A percentile compares a stretch with the other conserved stretches of the same genome.
Conservation (phyloP, 2,888 invertebrate genomes). For the Notodonta dromedarius region DNA sequence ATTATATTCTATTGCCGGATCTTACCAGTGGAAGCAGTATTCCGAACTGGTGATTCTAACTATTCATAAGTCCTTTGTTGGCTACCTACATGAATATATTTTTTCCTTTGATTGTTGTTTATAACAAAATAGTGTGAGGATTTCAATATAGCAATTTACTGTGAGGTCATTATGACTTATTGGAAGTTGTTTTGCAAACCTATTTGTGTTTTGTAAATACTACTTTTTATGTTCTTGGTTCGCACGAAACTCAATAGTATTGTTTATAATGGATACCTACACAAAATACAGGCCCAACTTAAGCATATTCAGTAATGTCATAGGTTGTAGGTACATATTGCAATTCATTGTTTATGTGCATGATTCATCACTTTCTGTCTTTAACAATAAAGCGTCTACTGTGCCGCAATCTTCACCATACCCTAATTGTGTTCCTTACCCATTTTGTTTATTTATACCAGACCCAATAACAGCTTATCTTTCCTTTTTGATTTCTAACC, state of each 20-base stretch:
- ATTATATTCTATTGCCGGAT: too few species aligned
- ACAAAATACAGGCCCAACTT: constrained; percentile 37
- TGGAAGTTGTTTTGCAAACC: too few species aligned
- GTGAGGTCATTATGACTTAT: too few species aligned
- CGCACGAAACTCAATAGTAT: background rate
- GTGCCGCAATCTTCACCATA: background rate
- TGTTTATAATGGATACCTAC: constrained; percentile 10
- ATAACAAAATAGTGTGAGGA: too few species aligned
- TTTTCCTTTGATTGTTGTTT: too few species aligned
- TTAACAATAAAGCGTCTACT: background rate
- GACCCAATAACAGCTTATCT: background rate
- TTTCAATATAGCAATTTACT: too few species aligned
- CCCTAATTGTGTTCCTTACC: background rate
- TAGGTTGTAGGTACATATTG: constrained; percentile 44
- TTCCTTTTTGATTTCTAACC: constrained; percentile 1
- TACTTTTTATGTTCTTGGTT: background rate
- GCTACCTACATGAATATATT: too few species aligned
- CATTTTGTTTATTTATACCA: background rate
- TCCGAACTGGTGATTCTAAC: too few species aligned
- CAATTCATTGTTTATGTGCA: constrained; percentile 49
- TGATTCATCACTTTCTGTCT: constrained; percentile 55
- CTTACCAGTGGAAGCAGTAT: too few species aligned
- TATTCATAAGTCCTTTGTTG: too few species aligned
- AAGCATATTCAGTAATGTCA: constrained; percentile 60
- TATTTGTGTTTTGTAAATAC: background rate